A percentile compares a stretch with the other conserved stretches of the same genome.
Conservation (phyloP, 2,888 invertebrate genomes). For the Parnassius glacialis region DNA sequence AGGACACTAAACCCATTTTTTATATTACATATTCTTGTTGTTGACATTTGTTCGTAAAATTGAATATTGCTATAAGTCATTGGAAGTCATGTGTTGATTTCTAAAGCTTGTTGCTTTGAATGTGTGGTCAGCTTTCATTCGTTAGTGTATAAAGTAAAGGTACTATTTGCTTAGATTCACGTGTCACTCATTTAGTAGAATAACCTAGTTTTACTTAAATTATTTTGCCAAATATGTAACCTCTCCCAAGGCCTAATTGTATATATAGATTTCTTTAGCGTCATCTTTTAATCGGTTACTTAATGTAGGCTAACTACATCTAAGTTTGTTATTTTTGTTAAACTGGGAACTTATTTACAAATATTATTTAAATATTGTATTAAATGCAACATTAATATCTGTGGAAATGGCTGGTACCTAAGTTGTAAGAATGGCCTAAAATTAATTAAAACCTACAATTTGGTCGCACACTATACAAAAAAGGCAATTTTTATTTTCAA, state of each 20-base stretch:
- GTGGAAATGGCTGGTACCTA: conserved; percentile 13
- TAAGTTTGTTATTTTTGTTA: conserved; percentile 32
- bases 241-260: conserved; percentile 57
- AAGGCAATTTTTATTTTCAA: not conserved
- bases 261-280: conserved; percentile 60
- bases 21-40: too few species aligned
- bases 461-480: too few species aligned
- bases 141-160: conserved; percentile 14
- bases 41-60: too few species aligned
- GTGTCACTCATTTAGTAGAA: conserved; percentile 44
- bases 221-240: conserved; percentile 74
- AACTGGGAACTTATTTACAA: conserved; percentile 32
- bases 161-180: conserved; percentile 26
- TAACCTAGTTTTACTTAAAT: conserved; percentile 59
- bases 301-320: conserved; percentile 41
- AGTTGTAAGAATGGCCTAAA: not conserved
- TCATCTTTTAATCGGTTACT: conserved; percentile 45
- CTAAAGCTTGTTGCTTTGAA: conserved; percentile 6
- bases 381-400: conserved; percentile 4
- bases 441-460: too few species aligned
- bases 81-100: not conserved
- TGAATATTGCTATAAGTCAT: too few species aligned
- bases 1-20: too few species aligned
- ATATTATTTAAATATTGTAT: conserved; percentile 8
- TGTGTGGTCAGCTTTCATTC: conserved; percentile 30